Evolutionary conservation across 2,113 vertebrate genomes (phyloP).

Genomic region (Pungitius pungitius): DNA sequence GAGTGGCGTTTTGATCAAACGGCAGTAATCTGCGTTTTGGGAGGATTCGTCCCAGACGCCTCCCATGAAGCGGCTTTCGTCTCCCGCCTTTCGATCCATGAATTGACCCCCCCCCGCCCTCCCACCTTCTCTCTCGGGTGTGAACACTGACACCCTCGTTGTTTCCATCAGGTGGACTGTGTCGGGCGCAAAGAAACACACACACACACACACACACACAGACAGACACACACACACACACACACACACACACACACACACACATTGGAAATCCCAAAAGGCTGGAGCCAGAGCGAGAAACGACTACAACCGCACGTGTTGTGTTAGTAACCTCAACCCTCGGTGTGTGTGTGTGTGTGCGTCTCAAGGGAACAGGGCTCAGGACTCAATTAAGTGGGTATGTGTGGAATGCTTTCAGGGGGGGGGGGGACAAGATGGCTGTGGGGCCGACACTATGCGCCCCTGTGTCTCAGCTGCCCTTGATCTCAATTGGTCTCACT

Average conservation of each 20-base stretch:
- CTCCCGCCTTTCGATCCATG: too few species aligned
- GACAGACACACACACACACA: slow-evolving; percentile 21
- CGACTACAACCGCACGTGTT: slow-evolving; percentile 68
- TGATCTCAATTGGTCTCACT: slow-evolving; percentile 75
- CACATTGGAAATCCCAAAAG: slow-evolving; percentile 51
- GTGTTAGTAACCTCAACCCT: slow-evolving; percentile 78
- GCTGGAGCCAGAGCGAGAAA: slow-evolving; percentile 56
- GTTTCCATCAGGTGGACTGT: slow-evolving; percentile 58
- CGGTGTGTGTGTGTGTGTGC: slow-evolving; percentile 29
- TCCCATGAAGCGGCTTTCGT: too few species aligned
- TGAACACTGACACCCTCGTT: slow-evolving; percentile 67
- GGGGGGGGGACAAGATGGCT: slow-evolving; percentile 73
- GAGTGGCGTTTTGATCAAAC: background rate
- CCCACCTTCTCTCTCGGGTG: slow-evolving; percentile 39
- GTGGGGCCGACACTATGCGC: slow-evolving; percentile 57
- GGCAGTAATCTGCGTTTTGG: background rate
- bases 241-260: slow-evolving; percentile 17
- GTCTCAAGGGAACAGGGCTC: slow-evolving; percentile 66
- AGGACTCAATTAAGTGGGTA: slow-evolving; percentile 80
- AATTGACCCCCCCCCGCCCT: too few species aligned
- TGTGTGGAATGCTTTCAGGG: slow-evolving; percentile 80
- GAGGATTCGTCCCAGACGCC: too few species aligned
- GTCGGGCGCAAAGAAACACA: slow-evolving; percentile 28
- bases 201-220: slow-evolving; percentile 21
- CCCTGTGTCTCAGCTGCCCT: slow-evolving; percentile 68